Percentiles rank a stretch among this genome's conserved stretches.
phyloP scores from a whole-genome alignment of 2,888 invertebrate genomes.

The Leptogaster cylindrica region DNA sequence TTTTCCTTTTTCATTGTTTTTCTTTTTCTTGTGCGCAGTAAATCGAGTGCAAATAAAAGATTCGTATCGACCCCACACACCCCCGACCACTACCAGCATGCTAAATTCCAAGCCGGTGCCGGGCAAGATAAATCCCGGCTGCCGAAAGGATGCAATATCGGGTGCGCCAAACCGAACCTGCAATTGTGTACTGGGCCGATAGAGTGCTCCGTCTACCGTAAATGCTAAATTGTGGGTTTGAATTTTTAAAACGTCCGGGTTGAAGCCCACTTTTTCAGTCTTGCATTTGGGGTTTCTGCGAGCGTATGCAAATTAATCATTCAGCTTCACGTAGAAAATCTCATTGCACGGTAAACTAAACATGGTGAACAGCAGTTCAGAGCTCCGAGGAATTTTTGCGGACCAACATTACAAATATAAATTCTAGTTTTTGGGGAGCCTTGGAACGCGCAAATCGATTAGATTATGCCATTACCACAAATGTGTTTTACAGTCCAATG shows the following conservation, averaged over 20 bases:
- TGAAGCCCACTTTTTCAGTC: slow-evolving; percentile 11
- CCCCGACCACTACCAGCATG: not conserved
- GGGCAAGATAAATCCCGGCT: slow-evolving; percentile 11
- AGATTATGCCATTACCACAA: too few relatives aligned
- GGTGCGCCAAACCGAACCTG: slow-evolving; percentile 44
- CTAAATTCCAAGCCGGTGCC: not conserved
- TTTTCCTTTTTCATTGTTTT: not conserved
- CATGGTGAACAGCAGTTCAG: not conserved
- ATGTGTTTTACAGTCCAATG: too few relatives aligned
- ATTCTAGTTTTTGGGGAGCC: too few relatives aligned
- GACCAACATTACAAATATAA: too few relatives aligned
- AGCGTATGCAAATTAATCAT: slow-evolving; percentile 29
- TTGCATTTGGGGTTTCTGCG: not conserved
- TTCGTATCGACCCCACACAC: not conserved
- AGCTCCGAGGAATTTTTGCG: not conserved
- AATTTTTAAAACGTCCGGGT: slow-evolving; percentile 45
- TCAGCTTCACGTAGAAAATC: slow-evolving; percentile 6
- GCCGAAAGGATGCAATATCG: slow-evolving; percentile 29
- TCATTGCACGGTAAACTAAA: not conserved
- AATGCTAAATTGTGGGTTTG: slow-evolving; percentile 47
- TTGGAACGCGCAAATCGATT: too few relatives aligned
- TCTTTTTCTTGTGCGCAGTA: not conserved
- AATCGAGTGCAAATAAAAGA: not conserved
- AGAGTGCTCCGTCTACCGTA: slow-evolving; percentile 45
- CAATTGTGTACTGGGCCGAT: slow-evolving; percentile 45